Percentiles rank a stretch among this genome's conserved stretches.
These are phyloP conservation scores for Drosophila maculinotata DNA, from an alignment of 2,888 invertebrate genomes.

Conservation along the genomic window DNA sequence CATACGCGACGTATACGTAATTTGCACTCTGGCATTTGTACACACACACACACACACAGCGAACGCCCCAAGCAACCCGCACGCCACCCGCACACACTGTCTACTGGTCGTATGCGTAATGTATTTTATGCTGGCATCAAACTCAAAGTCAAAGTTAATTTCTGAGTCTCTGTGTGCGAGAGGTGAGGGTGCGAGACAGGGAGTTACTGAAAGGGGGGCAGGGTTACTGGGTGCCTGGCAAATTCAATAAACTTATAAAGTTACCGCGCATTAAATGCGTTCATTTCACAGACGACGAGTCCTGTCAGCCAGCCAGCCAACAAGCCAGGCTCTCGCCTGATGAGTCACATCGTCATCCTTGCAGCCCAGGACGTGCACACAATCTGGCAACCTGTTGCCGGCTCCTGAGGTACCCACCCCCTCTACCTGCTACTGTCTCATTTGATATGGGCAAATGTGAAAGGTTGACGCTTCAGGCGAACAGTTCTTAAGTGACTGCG, in stretches of 20 bases:
- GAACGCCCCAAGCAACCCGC: too few relatives aligned
- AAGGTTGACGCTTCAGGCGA: slow-evolving; percentile 4
- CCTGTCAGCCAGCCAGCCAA: neutral
- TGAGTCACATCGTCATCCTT: slow-evolving; percentile 15
- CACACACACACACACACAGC: neutral
- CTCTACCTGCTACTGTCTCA: neutral
- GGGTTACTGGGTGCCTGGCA: slow-evolving; percentile 15
- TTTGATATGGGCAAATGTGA: neutral
- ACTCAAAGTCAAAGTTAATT: slow-evolving; percentile 73
- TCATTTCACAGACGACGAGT: slow-evolving; percentile 47
- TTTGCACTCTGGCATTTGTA: slow-evolving; percentile 40
- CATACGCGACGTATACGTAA: slow-evolving; percentile 45
- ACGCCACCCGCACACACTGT: too few relatives aligned
- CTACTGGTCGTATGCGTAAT: slow-evolving; percentile 69
- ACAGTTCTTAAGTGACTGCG: neutral
- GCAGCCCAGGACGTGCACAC: slow-evolving; percentile 10
- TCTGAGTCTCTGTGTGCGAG: slow-evolving; percentile 28
- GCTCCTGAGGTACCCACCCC: neutral
- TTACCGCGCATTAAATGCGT: slow-evolving; percentile 71
- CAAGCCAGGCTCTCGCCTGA: neutral
- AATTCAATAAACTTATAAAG: slow-evolving; percentile 75
- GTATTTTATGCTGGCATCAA: slow-evolving; percentile 62
- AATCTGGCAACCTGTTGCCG: slow-evolving; percentile 30
- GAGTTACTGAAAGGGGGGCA: neutral
- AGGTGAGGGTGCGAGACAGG: slow-evolving; percentile 1